Base-by-base conservation (phyloP, 2,113 vertebrate species). In the Dipodomys stephensi region DNA sequence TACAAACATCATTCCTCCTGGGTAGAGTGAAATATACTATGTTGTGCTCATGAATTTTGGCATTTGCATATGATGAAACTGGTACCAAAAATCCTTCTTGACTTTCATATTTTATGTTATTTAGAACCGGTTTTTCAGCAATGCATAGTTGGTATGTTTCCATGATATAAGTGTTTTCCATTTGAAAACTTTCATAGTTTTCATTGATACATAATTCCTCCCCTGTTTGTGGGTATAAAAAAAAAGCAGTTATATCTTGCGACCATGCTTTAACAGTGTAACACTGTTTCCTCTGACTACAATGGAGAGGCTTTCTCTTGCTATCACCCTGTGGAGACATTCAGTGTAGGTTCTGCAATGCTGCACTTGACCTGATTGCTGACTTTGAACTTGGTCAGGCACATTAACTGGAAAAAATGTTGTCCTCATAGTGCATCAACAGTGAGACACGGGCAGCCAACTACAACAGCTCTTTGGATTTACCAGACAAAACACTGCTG, bases 401-500 rank as follows among this genome's bases (percentile, higher is more conserved):
- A 0, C 0, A 0, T 0, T 46, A 0, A 88, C 9, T 39, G 28
- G 0, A 0, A 9, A 3, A 9, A 6, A 0, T 35, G 8, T 7
- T 92, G n/a, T 39, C 87, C 62, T 83, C 0, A 1, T 82, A 99
- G 99, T 99, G 99, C 91, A 99, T 99, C 83, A 99, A 98, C 97
- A 98, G 97, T 28, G 97, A 97, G 83, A 98, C 99, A 15, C 98
- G 98, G 93, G 97, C 97, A 22, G 98, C 99, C 95, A 99, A 98
- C 98, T 98, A 99, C 82, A 98, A 82, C 97, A 99, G 97, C 97
- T 99, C 99, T 0, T 97, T 99, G 82, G 98, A 98, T 89, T 98
- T 99, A 83, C 99, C 99, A 0, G 99, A 99, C 97, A 99, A 99
- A 97, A 99, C 99, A 0, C 95, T 99, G 85, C 99, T 99, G 97